Evolutionary conservation across 2,113 vertebrate genomes (phyloP), one percentile per base, ranked within the genome.

Genomic region (Prolemur simus): DNA sequence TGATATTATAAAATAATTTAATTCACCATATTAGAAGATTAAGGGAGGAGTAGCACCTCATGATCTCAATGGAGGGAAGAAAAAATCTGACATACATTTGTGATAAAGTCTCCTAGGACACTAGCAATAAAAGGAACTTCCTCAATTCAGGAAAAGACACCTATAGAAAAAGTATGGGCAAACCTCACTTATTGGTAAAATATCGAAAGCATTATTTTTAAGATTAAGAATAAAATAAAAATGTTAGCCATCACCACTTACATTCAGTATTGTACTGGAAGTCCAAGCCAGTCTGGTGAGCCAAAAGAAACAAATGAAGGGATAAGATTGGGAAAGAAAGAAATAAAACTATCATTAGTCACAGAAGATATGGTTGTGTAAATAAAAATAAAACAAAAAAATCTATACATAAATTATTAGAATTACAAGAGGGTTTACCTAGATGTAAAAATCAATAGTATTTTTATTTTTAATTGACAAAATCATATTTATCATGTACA

Each of bases 1-100:
- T 92, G 80, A 74, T 54, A 87, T 29, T 88, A 32, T 68, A 39
- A 93, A 64, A 76, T 89, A 47, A 92, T 89, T 86, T 68, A 81
- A 52, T 66, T 80, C 47, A 92, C 47, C 42, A 68, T 23, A 77
- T n/a, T 76, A 86, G 21, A 34, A 60, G 10, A 12, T 93, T 93
- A 60, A 54, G 87, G 47, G 21, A 37, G 2, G 11, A 60, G 39
- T 82, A 90, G 2, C 20, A 68, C 52, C 14, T 25, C 14, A 81
- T 49, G 11, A 74, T 93, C 10, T 74, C 32, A 27, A 18, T 52
- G 25, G 42, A 89, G 32, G 4, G 9, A 66, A 14, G 9, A 69
- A 91, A 92, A 63, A 77, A 74, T 64, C 89, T 37, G 58, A 34
- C 18, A n/a, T 39, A 9, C 6, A 81, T 68, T 73, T 84, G 54